Conservation (phyloP, 2,888 invertebrate genomes). For the Pollenia labialis region DNA sequence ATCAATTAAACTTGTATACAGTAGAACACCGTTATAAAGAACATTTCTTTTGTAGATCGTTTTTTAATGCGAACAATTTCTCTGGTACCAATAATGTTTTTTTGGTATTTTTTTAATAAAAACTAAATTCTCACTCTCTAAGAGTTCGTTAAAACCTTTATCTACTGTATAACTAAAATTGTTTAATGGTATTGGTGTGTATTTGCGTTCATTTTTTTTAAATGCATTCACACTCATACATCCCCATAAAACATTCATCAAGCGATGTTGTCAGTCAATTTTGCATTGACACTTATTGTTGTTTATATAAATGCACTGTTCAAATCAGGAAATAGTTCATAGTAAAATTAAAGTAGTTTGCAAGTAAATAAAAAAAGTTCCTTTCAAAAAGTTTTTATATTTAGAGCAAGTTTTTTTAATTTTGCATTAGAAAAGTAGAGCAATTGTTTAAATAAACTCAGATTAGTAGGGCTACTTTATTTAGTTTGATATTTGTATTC, state of each 20-base stretch:
- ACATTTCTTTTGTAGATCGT: no score
- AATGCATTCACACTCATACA: not conserved
- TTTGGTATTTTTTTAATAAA: no score
- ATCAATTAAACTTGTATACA: not conserved
- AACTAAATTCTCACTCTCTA: no score
- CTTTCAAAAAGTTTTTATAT: conserved; percentile 51
- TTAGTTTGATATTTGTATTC: not conserved
- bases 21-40: not conserved
- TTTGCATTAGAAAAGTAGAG: conserved; percentile 42
- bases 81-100: no score
- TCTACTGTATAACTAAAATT: no score
- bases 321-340: conserved; percentile 64
- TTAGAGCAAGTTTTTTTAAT: conserved; percentile 43
- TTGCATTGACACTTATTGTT: conserved; percentile 63
- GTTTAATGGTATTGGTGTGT: not conserved
- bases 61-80: no score
- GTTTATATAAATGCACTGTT: conserved; percentile 54
- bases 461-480: not conserved
- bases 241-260: conserved; percentile 54
- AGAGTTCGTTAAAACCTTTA: no score
- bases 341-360: conserved; percentile 22
- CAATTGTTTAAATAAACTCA: conserved; percentile 41
- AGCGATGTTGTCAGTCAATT: conserved; percentile 55
- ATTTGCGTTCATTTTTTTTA: not conserved
- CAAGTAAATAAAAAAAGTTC: conserved; percentile 5